Evolutionary conservation across 2,113 vertebrate species (phyloP).

Genomic region (Thermophis baileyi): DNA sequence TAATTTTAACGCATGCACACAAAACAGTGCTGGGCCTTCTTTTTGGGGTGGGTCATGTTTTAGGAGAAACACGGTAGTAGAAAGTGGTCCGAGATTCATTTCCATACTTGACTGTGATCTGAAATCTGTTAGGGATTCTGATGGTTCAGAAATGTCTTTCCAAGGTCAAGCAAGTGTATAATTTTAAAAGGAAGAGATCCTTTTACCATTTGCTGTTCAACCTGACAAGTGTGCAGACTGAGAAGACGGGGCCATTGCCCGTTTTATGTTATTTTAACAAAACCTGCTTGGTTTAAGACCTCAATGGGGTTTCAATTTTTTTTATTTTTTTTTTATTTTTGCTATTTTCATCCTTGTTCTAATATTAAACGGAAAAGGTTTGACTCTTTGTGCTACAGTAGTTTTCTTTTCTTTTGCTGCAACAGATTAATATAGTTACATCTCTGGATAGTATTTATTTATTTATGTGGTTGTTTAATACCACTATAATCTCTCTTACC

Average conservation of each 20-base stretch:
- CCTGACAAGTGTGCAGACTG: background rate
- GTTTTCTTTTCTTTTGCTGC: background rate
- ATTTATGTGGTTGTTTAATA: background rate
- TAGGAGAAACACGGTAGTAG: background rate
- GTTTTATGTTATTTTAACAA: background rate
- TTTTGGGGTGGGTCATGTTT: no score
- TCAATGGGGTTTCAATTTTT: background rate
- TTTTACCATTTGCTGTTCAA: background rate
- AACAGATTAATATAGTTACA: background rate
- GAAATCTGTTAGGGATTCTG: background rate
- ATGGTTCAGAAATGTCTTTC: background rate
- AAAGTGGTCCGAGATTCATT: background rate
- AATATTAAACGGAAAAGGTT: background rate
- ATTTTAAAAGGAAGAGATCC: background rate
- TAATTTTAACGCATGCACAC: no score
- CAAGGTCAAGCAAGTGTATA: background rate
- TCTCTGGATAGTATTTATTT: background rate
- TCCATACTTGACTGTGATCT: background rate
- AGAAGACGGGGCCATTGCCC: background rate
- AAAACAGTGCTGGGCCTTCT: no score
- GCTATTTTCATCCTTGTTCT: background rate
- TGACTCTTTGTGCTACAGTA: background rate
- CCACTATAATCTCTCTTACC: background rate
- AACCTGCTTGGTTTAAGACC: background rate
- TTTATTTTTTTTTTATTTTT: no score